Base-by-base conservation (phyloP, 1,140 invertebrate species). In the Diplogasteroides magnus region DNA sequence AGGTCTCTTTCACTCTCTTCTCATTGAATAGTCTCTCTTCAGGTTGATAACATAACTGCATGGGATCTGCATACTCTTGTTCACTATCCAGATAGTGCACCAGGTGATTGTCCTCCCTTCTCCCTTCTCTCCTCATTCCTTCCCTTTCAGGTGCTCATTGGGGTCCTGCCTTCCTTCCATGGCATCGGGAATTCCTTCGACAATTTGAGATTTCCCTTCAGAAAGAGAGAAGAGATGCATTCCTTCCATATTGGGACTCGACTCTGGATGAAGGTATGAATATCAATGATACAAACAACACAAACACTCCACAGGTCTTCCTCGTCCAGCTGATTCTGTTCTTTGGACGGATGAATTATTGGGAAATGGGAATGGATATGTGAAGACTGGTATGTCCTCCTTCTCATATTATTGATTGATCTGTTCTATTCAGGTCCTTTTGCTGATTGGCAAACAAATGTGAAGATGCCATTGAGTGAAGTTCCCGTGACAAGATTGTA, bases 311-410 rank as follows among this genome's bases (percentile, higher is more conserved):
- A 56, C 25, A 82, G 78, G 81, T 23, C 72, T 82, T 15, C 80
- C 80, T 28, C 77, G 83, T 31, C 77, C 81, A 59, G 66, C 69
- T n/a, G 80, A 82, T 60, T 77, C 75, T 61, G 73, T 83, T 27
- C 15, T 82, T 1, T 82, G 82, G 79, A 76, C 79, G 11, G 77
- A 83, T 28, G 77, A 83, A 56, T 61, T 82, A 14, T 61, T 84
- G 31, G 84, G 84, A 1, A 83, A 83, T 64, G 80, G 79, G 6
- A 75, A 83, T 73, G 84, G 84, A 19, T 79, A 78, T 59, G 84
- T 85, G 1, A 79, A 74, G 26, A 74, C 74, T 27, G 84, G 84
- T 23, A 77, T 78, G 3, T 82, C 31, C 63, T n/a, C n/a, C n/a
- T n/a, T n/a, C n/a, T n/a, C n/a, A n/a, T n/a, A n/a, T n/a, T n/a